Evolutionary conservation across 2,797 vertebrate genomes (phyloP).

Genomic region (Naso thynnoides): DNA sequence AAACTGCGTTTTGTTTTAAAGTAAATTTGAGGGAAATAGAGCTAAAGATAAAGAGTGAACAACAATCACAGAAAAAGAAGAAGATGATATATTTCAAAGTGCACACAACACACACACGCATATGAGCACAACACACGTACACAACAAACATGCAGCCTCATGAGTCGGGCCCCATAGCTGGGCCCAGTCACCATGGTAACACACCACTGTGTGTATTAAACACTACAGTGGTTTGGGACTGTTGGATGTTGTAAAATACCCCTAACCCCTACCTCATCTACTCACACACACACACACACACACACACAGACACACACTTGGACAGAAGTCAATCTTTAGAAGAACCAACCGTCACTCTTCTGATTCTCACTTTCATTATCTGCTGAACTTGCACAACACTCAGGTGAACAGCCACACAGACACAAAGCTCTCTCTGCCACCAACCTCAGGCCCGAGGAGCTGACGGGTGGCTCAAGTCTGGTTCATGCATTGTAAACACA

Average conservation of each 20-base stretch:
- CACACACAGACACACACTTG: constrained; percentile 27
- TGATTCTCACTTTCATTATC: constrained; percentile 31
- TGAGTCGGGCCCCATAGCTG: constrained; percentile 80
- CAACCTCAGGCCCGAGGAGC: constrained; percentile 29
- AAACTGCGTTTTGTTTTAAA: constrained; percentile 53
- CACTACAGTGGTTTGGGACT: constrained; percentile 81
- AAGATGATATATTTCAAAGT: constrained; percentile 30
- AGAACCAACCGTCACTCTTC: constrained; percentile 25
- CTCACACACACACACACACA: constrained; percentile 26
- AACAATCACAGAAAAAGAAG: constrained; percentile 27
- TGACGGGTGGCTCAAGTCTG: constrained; percentile 14
- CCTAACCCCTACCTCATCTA: constrained; percentile 47
- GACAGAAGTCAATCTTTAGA: constrained; percentile 5
- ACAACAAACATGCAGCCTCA: constrained; percentile 63
- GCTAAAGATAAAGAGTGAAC: constrained; percentile 27
- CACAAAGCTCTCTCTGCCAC: constrained; percentile 8
- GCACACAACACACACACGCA: constrained; percentile 19
- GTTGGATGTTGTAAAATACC: constrained; percentile 70
- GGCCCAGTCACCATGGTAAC: constrained; percentile 88
- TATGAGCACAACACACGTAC: constrained; percentile 33
- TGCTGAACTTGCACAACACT: constrained; percentile 18
- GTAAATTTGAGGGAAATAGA: constrained; percentile 44
- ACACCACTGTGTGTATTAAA: constrained; percentile 83
- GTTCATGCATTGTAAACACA: constrained; percentile 45
- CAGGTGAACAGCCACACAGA: constrained; percentile 28